These are phyloP conservation scores for Brachionus sp. DNA, from an alignment of 1,140 invertebrate species.

Conservation along the genomic window DNA sequence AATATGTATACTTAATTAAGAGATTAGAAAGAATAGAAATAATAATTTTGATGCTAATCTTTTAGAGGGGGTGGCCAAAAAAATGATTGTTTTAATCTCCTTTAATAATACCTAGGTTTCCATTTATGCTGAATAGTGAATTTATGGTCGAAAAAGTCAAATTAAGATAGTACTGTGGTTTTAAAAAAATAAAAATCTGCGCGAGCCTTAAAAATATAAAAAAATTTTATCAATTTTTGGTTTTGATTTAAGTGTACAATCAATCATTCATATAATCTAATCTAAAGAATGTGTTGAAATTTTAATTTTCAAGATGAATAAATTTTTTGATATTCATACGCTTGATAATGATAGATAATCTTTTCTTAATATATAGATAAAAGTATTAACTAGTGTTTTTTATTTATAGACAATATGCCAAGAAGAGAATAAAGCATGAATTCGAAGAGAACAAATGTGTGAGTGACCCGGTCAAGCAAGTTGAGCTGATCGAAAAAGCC, in stretches of 20 bases:
- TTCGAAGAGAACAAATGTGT: slow-evolving; percentile 2
- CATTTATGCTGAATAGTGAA: no score
- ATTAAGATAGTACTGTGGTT: no score
- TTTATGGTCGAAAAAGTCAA: no score
- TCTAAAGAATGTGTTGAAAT: neutral
- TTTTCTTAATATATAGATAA: neutral
- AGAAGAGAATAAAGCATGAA: slow-evolving; percentile 36
- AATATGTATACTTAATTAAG: no score
- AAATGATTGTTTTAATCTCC: no score
- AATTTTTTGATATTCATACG: neutral
- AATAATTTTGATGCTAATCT: no score
- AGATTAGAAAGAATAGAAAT: no score
- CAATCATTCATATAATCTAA: neutral
- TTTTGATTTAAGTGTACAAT: no score
- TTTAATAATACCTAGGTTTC: no score
- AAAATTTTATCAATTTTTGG: neutral
- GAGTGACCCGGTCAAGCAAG: slow-evolving; percentile 12
- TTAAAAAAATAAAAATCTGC: no score
- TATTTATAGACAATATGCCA: slow-evolving; percentile 12
- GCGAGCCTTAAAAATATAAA: no score
- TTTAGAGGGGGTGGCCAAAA: no score
- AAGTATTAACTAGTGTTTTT: neutral
- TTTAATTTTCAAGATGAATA: neutral
- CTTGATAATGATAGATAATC: neutral
- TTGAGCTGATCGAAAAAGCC: slow-evolving; percentile 3